Evolutionary conservation across 2,113 vertebrate genomes (phyloP), one percentile per base, ranked within the genome.

Genomic region (Phoenicopterus ruber): DNA sequence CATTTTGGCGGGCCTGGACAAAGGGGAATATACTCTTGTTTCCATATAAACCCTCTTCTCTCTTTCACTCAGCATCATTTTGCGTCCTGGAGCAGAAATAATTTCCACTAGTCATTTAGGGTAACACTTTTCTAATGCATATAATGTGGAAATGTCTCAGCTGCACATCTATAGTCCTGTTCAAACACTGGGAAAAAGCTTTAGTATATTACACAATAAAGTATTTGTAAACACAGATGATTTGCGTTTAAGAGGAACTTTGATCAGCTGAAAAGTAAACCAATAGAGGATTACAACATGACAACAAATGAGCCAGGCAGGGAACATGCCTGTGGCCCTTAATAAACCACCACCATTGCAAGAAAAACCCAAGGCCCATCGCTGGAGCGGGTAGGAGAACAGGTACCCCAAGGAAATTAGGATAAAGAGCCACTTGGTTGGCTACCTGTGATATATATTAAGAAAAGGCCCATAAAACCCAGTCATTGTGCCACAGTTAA

Each of bases 201-300:
- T 79, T 67, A 80, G 44, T n/a, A 31, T 49, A 59, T 78, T 88
- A 91, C 77, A 93, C 91, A 95, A 89, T 52, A n/a, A 71, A 79
- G 78, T 85, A 88, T 88, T 96, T 86, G 77, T 94, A 95, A 97
- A 85, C 86, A 94, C 87, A 89, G 80, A 86, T 66, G 49, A 86
- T 31, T 90, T 80, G 50, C 57, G 31, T 91, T 85, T 49, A 74
- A 79, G 78, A 93, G 77, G 86, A 95, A 89, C 74, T 83, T 94
- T 84, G 62, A 42, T 82, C 72, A 80, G 52, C 46, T 94, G 73
- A 70, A 93, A 95, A 94, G 88, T 38, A 84, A 88, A 76, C 69
- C 49, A 49, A 55, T 38, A 38, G 26, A 47, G 24, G 50, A 73
- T 96, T 94, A 72, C 88, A 78, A 81, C 93, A 89, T 1, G 3